Conservation (phyloP, 1,140 invertebrate genomes). For the Drosophila jambulina region DNA sequence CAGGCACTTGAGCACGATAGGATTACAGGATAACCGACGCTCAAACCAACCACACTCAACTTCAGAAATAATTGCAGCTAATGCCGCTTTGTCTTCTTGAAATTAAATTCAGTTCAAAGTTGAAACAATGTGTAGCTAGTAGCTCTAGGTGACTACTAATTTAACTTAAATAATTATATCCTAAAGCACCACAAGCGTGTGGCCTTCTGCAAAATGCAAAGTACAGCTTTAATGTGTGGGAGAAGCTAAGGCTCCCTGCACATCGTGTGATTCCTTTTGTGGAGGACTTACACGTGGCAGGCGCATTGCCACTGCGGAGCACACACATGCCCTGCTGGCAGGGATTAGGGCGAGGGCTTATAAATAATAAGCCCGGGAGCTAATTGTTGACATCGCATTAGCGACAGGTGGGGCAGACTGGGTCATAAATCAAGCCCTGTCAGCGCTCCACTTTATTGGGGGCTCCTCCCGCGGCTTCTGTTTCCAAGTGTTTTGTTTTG, state of each 20-base stretch:
- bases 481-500: slow-evolving; percentile 64
- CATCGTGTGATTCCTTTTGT: background rate
- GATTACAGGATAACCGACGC: background rate
- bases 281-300: background rate
- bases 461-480: slow-evolving; percentile 7
- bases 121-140: background rate
- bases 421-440: slow-evolving; percentile 71
- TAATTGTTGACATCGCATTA: slow-evolving; percentile 76
- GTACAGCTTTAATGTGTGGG: too few relatives aligned
- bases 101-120: background rate
- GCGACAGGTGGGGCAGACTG: slow-evolving; percentile 12
- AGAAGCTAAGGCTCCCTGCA: background rate
- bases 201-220: background rate
- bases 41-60: too few relatives aligned
- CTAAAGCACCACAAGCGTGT: background rate
- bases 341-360: slow-evolving; percentile 53
- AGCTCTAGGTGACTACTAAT: background rate
- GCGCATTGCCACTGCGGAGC: background rate
- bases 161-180: background rate
- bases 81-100: background rate
- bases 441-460: slow-evolving; percentile 49
- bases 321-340: background rate
- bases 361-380: slow-evolving; percentile 55
- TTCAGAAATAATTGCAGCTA: background rate
- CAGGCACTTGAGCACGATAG: too few relatives aligned